Percentiles rank a stretch among this genome's conserved stretches.
Conservation (phyloP, 2,113 vertebrate species). For the Callospermophilus lateralis region DNA sequence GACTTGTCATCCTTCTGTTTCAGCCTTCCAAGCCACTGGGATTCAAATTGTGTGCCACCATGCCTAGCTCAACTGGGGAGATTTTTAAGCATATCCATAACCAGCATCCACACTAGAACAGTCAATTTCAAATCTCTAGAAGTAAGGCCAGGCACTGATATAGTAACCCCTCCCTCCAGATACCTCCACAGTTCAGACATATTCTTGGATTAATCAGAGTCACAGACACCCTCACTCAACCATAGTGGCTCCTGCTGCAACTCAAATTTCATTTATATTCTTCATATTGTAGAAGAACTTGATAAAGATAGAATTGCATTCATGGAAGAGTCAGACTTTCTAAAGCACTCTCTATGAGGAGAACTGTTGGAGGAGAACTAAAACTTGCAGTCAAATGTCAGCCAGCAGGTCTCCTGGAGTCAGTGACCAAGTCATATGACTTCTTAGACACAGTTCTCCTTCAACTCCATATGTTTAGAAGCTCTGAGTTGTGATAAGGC, state of each 20-base stretch:
- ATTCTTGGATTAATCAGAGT: not conserved
- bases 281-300: slow-evolving; percentile 17
- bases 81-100: not conserved
- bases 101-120: not conserved
- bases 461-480: not conserved
- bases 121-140: not conserved
- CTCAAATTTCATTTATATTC: not conserved
- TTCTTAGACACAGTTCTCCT: not conserved
- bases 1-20: no score
- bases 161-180: not conserved
- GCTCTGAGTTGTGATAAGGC: not conserved
- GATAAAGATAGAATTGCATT: not conserved
- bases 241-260: not conserved
- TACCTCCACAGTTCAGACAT: not conserved
- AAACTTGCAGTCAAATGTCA: not conserved
- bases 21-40: no score
- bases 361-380: not conserved
- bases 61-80: not conserved
- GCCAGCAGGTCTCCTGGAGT: not conserved
- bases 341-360: not conserved
- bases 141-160: not conserved
- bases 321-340: not conserved
- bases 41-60: no score
- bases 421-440: not conserved
- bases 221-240: not conserved